phyloP scores from a whole-genome alignment of 53 echinoderm and acorn worm species.

The Holothuria leucospilota region DNA sequence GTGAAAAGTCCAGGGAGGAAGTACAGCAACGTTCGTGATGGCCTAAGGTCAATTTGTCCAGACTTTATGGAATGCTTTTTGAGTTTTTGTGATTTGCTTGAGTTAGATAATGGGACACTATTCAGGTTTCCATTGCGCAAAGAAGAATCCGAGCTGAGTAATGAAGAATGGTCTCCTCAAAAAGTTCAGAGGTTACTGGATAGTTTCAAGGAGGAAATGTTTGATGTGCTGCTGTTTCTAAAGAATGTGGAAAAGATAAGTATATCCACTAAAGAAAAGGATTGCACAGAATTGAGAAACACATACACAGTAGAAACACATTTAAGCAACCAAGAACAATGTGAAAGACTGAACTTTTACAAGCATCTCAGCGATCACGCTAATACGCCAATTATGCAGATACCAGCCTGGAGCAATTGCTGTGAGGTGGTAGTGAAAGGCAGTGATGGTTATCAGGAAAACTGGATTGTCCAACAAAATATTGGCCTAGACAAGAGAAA shows the following conservation, averaged over 20 bases:
- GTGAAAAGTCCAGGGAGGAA: conserved; percentile 54
- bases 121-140: conserved; percentile 75
- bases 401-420: neutral
- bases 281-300: neutral
- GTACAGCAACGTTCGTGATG: conserved; percentile 40
- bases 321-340: neutral
- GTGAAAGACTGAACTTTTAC: neutral
- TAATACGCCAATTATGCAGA: neutral
- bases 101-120: conserved; percentile 54
- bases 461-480: conserved; percentile 61
- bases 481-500: conserved; percentile 19
- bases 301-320: conserved; percentile 14
- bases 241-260: conserved; percentile 48
- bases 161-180: conserved; percentile 6
- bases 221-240: conserved; percentile 54
- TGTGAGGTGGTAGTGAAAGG: neutral
- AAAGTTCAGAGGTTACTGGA: conserved; percentile 25
- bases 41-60: conserved; percentile 41
- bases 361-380: neutral
- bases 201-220: conserved; percentile 41
- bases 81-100: conserved; percentile 28
- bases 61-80: conserved; percentile 73
- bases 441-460: conserved; percentile 29
- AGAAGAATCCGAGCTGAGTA: conserved; percentile 42
- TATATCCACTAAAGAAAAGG: conserved; percentile 21